Evolutionary conservation across 2,888 invertebrate genomes (phyloP).

Genomic region (Margaritifera margaritifera): DNA sequence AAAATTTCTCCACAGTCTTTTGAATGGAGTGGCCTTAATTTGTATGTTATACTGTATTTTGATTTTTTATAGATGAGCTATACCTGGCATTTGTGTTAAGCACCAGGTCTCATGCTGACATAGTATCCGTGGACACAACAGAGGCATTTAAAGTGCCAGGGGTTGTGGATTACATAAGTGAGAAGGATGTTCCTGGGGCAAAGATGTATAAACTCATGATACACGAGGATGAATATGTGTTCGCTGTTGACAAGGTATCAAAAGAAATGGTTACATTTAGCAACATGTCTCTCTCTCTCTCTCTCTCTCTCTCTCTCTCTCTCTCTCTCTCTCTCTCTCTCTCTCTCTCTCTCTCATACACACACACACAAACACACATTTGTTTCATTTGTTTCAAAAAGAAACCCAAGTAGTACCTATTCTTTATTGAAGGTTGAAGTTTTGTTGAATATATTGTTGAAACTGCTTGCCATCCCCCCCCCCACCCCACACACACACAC

Average conservation of each 20-base stretch:
- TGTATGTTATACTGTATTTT: conserved; percentile 8
- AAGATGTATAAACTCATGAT: conserved; percentile 80
- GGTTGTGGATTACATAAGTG: conserved; percentile 86
- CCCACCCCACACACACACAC: no score
- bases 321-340: no score
- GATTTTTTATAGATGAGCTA: conserved; percentile 34
- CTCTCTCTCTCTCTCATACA: no score
- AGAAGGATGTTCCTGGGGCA: conserved; percentile 82
- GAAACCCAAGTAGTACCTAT: no score
- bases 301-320: no score
- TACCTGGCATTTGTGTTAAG: conserved; percentile 42
- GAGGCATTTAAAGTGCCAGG: conserved; percentile 85
- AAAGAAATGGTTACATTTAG: conserved; percentile 56
- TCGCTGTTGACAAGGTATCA: conserved; percentile 84
- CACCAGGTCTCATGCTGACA: conserved; percentile 86
- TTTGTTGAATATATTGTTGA: no score
- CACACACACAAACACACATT: no score
- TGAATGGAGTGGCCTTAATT: conserved; percentile 1
- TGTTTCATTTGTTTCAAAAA: no score
- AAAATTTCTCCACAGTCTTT: no score
- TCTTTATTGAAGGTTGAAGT: no score
- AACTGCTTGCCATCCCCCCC: no score
- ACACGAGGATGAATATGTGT: conserved; percentile 89
- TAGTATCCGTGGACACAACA: conserved; percentile 82
- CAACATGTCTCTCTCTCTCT: no score